Conservation (phyloP, 1,140 invertebrate genomes). For the Atopsyche davidsoni region DNA sequence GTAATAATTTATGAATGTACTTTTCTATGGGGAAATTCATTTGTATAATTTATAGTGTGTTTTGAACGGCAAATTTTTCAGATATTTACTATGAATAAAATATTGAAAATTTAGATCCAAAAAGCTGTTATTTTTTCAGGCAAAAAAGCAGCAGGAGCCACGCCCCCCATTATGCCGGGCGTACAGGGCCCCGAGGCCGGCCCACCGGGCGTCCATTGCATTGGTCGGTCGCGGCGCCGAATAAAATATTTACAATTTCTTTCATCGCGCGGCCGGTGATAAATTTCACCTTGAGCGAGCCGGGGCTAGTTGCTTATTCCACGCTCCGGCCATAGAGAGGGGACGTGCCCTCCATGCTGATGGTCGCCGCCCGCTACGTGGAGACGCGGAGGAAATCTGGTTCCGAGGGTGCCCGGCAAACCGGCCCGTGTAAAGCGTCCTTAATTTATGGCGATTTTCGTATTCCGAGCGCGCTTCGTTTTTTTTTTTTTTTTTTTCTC, state of each 20-base stretch:
- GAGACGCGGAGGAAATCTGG: conserved; percentile 12
- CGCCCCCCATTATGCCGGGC: background rate
- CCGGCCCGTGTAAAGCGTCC: conserved; percentile 20
- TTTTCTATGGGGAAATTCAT: no score
- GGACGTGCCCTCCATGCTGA: conserved; percentile 23
- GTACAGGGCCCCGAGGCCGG: background rate
- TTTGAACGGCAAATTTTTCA: background rate
- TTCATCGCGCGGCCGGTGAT: conserved; percentile 29
- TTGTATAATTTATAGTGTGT: no score
- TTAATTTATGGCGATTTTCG: conserved; percentile 27
- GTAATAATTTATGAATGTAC: no score
- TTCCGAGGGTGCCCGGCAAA: background rate
- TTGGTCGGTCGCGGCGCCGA: conserved; percentile 7
- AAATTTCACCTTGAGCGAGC: conserved; percentile 19
- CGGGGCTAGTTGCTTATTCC: conserved; percentile 22
- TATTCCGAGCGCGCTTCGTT: conserved; percentile 18
- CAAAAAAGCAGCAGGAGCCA: no score
- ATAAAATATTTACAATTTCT: conserved; percentile 32
- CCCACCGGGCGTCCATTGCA: background rate
- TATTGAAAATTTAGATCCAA: background rate
- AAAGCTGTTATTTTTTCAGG: background rate
- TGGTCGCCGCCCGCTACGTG: conserved; percentile 10
- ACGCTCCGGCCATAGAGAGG: conserved; percentile 27
- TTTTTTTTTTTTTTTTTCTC: no score
- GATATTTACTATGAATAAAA: background rate